Conservation (phyloP, 1,140 invertebrate genomes). For the Drosophila varians region DNA sequence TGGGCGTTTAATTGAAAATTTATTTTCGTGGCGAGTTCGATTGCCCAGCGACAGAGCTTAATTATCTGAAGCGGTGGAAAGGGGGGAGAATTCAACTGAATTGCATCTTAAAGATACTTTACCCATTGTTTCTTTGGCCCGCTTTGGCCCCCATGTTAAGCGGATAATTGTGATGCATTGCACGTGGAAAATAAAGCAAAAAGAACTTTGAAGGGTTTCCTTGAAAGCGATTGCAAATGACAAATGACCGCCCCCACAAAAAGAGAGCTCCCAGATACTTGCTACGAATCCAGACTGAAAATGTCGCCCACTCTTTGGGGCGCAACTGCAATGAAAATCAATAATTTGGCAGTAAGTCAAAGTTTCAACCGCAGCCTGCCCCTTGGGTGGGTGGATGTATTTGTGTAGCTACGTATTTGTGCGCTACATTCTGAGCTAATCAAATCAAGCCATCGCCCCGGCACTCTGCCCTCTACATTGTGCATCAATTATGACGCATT, state of each 20-base stretch:
- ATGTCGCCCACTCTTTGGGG: neutral
- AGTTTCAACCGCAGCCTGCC: constrained; percentile 18
- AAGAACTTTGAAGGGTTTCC: constrained; percentile 79
- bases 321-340: constrained; percentile 55
- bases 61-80: constrained; percentile 46
- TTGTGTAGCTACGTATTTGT: constrained; percentile 5
- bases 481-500: constrained; percentile 80
- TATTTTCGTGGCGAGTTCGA: constrained; percentile 29
- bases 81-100: constrained; percentile 33
- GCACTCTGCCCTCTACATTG: constrained; percentile 46
- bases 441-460: constrained; percentile 50
- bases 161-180: constrained; percentile 70
- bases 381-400: constrained; percentile 16
- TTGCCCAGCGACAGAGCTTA: constrained; percentile 41
- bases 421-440: constrained; percentile 50
- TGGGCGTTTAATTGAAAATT: constrained; percentile 67
- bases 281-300: constrained; percentile 21
- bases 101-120: constrained; percentile 77
- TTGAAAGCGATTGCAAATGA: constrained; percentile 50
- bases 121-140: constrained; percentile 71
- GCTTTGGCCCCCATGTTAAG: constrained; percentile 71
- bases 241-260: constrained; percentile 35
- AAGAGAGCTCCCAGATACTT: constrained; percentile 7
- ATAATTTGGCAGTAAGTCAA: constrained; percentile 65
- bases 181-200: constrained; percentile 69